Evolutionary conservation across 2,797 vertebrate genomes (phyloP).

Genomic region (Sebastes oblongus): DNA sequence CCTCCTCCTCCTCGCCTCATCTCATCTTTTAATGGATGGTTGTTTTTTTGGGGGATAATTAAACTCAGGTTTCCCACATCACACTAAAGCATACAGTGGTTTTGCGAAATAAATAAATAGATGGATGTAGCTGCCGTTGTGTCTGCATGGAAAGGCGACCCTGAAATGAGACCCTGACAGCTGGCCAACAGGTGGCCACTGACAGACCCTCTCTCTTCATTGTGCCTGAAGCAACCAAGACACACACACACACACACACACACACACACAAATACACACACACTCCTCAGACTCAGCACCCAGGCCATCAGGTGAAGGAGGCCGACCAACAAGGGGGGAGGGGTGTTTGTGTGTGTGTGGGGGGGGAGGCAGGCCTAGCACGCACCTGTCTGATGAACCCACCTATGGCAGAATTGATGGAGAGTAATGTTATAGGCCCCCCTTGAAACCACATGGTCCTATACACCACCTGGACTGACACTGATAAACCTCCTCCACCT

Average conservation of each 20-base stretch:
- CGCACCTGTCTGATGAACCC: conserved; percentile 73
- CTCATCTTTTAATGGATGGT: conserved; percentile 3
- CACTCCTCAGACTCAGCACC: conserved; percentile 40
- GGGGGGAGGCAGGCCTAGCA: conserved; percentile 16
- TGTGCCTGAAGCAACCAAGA: conserved; percentile 63
- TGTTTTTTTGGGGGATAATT: not conserved
- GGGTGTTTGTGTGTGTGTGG: not conserved
- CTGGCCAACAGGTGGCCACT: conserved; percentile 85
- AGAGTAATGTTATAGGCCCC: conserved; percentile 69
- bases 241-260: conserved; percentile 46
- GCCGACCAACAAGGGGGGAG: not conserved
- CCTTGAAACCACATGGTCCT: conserved; percentile 40
- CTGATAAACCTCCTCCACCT: conserved; percentile 2
- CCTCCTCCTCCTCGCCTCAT: not conserved
- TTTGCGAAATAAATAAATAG: not conserved
- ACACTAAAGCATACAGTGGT: not conserved
- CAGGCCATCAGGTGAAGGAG: conserved; percentile 60
- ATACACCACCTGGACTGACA: conserved; percentile 68
- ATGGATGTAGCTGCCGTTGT: conserved; percentile 18
- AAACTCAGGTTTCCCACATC: not conserved
- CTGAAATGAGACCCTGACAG: conserved; percentile 84
- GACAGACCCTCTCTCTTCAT: conserved; percentile 80
- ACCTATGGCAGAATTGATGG: conserved; percentile 57
- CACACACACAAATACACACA: conserved; percentile 37
- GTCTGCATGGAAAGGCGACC: conserved; percentile 66